Evolutionary conservation across 2,888 invertebrate genomes (phyloP).

Genomic region (Chironomus riparius): DNA sequence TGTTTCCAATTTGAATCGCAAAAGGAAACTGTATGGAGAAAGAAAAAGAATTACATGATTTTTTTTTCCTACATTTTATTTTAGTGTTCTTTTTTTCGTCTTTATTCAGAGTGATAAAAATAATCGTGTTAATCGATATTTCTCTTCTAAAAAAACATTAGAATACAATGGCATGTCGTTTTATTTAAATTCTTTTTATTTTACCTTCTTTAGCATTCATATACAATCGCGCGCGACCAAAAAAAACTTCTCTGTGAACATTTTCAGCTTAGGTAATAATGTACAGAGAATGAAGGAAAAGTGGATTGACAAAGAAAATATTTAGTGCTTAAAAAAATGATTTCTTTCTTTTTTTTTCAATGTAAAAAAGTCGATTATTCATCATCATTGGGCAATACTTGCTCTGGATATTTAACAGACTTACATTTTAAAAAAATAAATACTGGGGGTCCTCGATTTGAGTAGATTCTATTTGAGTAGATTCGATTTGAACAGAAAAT

Average conservation of each 20-base stretch:
- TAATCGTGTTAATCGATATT: slow-evolving; percentile 27
- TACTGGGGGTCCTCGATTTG: no score
- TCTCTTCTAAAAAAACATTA: slow-evolving; percentile 20
- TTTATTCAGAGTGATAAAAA: slow-evolving; percentile 22
- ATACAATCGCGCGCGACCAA: not conserved
- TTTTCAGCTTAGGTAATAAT: not conserved
- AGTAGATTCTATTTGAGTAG: no score
- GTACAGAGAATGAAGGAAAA: not conserved
- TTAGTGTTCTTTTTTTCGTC: not conserved
- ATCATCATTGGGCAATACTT: slow-evolving; percentile 26
- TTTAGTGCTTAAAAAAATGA: not conserved
- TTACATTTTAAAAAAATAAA: no score
- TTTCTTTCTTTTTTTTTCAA: slow-evolving; percentile 1
- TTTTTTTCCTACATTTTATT: not conserved
- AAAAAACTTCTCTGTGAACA: not conserved
- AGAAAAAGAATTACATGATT: not conserved
- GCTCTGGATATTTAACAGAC: not conserved
- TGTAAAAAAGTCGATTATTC: slow-evolving; percentile 25
- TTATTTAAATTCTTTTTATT: not conserved
- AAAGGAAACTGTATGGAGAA: slow-evolving; percentile 10
- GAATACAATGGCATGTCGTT: slow-evolving; percentile 27
- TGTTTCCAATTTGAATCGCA: not conserved
- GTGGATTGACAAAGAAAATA: slow-evolving; percentile 23
- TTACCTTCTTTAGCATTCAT: not conserved
- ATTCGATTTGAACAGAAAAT: no score